Evolutionary conservation across 2,888 invertebrate species (phyloP).

Genomic region (Epinotia ramella): DNA sequence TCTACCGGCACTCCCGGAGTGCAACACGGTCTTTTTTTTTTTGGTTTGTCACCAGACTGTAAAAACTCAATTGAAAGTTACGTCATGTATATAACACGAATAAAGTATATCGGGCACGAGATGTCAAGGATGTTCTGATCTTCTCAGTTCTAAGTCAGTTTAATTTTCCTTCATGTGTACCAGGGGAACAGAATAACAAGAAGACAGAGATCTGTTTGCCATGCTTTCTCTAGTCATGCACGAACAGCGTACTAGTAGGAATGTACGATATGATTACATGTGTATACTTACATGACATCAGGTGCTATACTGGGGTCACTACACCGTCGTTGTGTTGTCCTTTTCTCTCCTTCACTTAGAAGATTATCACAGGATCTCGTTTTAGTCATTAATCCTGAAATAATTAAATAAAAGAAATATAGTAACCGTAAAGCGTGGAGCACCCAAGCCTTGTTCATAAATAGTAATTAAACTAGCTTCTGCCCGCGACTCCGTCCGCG

Average conservation of each 20-base stretch:
- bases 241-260: neutral
- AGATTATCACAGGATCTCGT: conserved; percentile 95
- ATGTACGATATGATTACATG: neutral
- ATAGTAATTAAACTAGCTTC: too few relatives aligned
- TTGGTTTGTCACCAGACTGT: too few relatives aligned
- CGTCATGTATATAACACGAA: too few relatives aligned
- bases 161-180: conserved; percentile 48
- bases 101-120: too few relatives aligned
- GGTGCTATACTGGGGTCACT: conserved; percentile 94
- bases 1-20: too few relatives aligned
- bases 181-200: neutral
- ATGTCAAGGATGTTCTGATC: too few relatives aligned
- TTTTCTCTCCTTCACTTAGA: conserved; percentile 87
- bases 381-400: conserved; percentile 88
- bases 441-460: too few relatives aligned
- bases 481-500: too few relatives aligned
- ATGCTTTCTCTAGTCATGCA: neutral
- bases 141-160: too few relatives aligned
- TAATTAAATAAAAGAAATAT: conserved; percentile 20
- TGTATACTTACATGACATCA: conserved; percentile 85
- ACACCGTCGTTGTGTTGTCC: conserved; percentile 87
- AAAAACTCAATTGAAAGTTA: too few relatives aligned
- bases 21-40: too few relatives aligned
- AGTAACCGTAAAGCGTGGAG: too few relatives aligned
- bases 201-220: neutral